Conservation (phyloP, 2,797 vertebrate genomes). For the Monodelphis domestica region DNA sequence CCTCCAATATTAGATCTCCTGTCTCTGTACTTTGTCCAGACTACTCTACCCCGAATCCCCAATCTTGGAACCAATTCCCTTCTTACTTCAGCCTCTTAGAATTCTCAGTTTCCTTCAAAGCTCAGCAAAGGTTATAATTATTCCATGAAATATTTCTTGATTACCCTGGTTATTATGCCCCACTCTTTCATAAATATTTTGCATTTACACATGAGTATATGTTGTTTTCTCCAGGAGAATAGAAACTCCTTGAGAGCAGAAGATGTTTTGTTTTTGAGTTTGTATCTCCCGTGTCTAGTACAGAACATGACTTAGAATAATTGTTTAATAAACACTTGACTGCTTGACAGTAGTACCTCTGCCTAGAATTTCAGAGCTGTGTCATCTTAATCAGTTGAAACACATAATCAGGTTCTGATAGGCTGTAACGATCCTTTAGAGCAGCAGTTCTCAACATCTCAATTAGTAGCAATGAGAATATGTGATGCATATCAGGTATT, state of each 20-base stretch:
- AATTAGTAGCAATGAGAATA: too few species aligned
- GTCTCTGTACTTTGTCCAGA: not conserved
- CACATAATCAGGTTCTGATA: not conserved
- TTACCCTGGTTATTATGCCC: not conserved
- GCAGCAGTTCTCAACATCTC: too few species aligned
- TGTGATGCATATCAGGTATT: too few species aligned
- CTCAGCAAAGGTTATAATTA: not conserved
- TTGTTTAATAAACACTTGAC: not conserved
- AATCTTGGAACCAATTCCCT: not conserved
- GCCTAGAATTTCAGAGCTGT: not conserved
- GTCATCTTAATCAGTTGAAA: not conserved
- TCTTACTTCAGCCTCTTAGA: not conserved
- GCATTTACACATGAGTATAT: not conserved
- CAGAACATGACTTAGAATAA: not conserved
- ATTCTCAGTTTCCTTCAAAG: not conserved
- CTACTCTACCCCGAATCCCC: too few species aligned
- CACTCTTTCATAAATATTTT: not conserved
- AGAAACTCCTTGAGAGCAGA: not conserved
- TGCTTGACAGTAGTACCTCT: not conserved
- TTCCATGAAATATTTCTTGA: not conserved
- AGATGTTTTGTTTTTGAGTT: not conserved
- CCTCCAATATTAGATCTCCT: not conserved
- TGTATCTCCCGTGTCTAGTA: not conserved
- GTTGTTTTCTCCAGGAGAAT: not conserved
- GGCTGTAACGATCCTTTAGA: not conserved